Conservation (phyloP, 2,888 invertebrate species). For the Melinaea marsaeus region DNA sequence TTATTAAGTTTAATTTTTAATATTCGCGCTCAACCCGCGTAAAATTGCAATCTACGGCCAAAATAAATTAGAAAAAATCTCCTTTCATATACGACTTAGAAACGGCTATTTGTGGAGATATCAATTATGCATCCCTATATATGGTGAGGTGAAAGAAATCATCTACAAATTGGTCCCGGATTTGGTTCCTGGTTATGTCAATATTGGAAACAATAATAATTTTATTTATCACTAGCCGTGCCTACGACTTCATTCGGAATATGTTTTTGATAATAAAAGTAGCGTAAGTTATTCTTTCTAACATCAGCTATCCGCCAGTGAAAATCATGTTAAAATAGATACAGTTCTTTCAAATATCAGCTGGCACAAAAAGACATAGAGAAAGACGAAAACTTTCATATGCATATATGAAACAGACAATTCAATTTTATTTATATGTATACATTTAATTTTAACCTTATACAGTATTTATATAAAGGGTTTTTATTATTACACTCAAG, state of each 20-base stretch:
- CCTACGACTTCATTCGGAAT: no score
- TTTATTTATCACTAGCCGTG: background rate
- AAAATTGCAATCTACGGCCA: constrained; percentile 68
- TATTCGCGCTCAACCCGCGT: constrained; percentile 69
- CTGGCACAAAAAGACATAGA: background rate
- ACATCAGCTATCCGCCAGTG: no score
- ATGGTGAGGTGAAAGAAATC: no score
- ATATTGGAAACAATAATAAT: background rate
- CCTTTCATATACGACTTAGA: constrained; percentile 1
- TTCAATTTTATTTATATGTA: no score
- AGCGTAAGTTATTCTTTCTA: no score
- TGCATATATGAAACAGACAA: no score
- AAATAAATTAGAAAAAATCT: constrained; percentile 39
- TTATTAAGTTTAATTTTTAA: constrained; percentile 77
- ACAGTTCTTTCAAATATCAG: background rate
- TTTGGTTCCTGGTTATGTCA: no score
- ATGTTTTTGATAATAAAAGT: no score
- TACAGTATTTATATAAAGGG: no score
- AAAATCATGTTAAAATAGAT: background rate
- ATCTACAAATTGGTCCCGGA: no score
- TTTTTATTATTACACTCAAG: background rate
- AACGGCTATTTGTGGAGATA: background rate
- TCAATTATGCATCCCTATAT: background rate
- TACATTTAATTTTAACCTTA: no score
- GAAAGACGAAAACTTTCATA: no score